Conservation (phyloP, 2,113 vertebrate genomes). For the Leucopsar rothschildi region DNA sequence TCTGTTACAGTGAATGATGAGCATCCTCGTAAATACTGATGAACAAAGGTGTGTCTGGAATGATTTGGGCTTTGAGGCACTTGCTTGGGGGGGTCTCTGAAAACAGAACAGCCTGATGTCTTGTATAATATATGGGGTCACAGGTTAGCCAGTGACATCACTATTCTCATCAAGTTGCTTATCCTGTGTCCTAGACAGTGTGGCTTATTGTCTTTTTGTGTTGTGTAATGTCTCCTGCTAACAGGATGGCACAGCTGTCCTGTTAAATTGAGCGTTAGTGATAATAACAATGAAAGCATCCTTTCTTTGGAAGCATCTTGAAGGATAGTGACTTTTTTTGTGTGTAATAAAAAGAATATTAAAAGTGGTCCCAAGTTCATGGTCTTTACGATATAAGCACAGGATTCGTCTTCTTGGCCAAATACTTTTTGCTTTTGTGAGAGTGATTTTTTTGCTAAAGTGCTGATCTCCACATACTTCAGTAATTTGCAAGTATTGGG, state of each 20-base stretch:
- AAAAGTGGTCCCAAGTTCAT: neutral
- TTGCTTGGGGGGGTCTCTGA: neutral
- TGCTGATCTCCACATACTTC: neutral
- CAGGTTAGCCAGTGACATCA: neutral
- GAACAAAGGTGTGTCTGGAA: neutral
- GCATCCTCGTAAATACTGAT: neutral
- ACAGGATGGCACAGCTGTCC: neutral
- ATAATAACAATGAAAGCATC: neutral
- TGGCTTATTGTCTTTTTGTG: neutral
- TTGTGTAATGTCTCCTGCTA: neutral
- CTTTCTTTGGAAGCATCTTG: neutral
- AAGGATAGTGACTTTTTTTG: neutral
- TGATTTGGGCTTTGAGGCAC: fast-evolving
- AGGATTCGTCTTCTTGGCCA: neutral
- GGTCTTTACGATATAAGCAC: neutral
- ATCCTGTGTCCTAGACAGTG: neutral
- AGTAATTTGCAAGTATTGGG: neutral
- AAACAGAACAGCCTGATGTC: neutral
- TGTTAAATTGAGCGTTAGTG: neutral
- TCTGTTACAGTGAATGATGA: neutral
- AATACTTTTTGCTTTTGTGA: neutral
- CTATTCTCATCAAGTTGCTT: neutral
- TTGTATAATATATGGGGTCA: neutral
- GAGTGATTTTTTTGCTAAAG: neutral
- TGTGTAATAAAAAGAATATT: neutral